Evolutionary conservation across 2,797 vertebrate species (phyloP).

Genomic region (Fundulus diaphanus): DNA sequence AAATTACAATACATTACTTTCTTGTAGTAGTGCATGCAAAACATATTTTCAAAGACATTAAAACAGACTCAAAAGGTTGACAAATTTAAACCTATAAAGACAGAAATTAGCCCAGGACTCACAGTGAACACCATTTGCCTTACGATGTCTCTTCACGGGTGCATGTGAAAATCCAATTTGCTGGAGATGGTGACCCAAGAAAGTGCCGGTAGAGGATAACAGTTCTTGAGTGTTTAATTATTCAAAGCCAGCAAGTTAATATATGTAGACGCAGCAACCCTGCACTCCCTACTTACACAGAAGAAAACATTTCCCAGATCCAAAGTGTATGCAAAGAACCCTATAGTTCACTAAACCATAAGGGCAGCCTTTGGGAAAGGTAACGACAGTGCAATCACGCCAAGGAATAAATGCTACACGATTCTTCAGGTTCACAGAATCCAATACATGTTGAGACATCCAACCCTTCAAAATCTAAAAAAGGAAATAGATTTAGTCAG

Average conservation of each 20-base stretch:
- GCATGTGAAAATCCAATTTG: slow-evolving; percentile 18
- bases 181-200: slow-evolving; percentile 36
- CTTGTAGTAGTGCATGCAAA: background rate
- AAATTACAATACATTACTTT: background rate
- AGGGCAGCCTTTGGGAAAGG: slow-evolving; percentile 3
- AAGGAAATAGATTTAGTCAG: slow-evolving; percentile 13
- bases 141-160: slow-evolving; percentile 17
- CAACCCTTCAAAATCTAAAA: slow-evolving; percentile 11
- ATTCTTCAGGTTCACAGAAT: background rate
- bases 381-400: background rate
- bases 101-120: slow-evolving; percentile 5
- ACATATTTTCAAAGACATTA: background rate
- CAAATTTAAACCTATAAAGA: background rate
- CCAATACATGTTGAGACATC: background rate
- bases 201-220: slow-evolving; percentile 40
- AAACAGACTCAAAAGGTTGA: background rate
- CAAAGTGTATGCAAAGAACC: slow-evolving; percentile 15
- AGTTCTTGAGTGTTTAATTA: slow-evolving; percentile 57
- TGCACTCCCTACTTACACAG: slow-evolving; percentile 7
- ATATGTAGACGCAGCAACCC: slow-evolving; percentile 47
- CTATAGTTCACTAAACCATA: slow-evolving; percentile 36
- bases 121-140: background rate
- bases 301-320: slow-evolving; percentile 29
- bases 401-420: background rate
- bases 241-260: slow-evolving; percentile 62